Percentiles rank a stretch among this genome's conserved stretches.
phyloP scores from a whole-genome alignment of 2,113 vertebrate species.

The Hystrix brachyura region DNA sequence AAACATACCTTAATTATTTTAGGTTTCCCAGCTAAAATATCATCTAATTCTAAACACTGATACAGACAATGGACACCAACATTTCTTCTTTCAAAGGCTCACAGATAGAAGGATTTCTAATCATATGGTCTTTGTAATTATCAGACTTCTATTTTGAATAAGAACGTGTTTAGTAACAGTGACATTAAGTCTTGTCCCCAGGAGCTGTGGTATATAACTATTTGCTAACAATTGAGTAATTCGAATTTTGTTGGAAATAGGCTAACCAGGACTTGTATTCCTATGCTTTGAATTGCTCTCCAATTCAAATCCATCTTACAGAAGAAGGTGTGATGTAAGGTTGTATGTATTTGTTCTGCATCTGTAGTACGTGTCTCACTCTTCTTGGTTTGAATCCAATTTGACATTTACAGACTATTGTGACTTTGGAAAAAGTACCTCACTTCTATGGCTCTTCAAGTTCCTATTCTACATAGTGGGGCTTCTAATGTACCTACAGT shows the following conservation, averaged over 20 bases:
- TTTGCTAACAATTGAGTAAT: constrained; percentile 48
- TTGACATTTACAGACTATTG: not conserved
- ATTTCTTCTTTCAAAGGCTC: constrained; percentile 38
- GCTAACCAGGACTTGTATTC: not conserved
- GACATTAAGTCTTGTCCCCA: not conserved
- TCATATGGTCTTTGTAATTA: not conserved
- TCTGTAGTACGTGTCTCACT: not conserved
- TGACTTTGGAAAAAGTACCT: not conserved
- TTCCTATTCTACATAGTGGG: not conserved
- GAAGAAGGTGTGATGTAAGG: not conserved
- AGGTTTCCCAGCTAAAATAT: constrained; percentile 59
- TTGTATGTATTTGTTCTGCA: not conserved
- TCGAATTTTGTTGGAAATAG: constrained; percentile 34
- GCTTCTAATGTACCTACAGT: not conserved
- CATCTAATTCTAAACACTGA: constrained; percentile 54
- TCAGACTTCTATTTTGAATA: constrained; percentile 55
- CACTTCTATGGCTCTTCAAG: not conserved
- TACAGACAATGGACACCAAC: not conserved
- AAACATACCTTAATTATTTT: constrained; percentile 57
- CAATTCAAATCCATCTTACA: not conserved
- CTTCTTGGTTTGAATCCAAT: constrained; percentile 7
- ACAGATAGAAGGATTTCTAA: constrained; percentile 49
- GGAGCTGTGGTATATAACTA: constrained; percentile 2
- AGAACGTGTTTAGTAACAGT: constrained; percentile 25
- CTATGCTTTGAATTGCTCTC: not conserved